Base-by-base conservation (phyloP, 2,113 vertebrate species). In the human (Homo sapiens) region DNA sequence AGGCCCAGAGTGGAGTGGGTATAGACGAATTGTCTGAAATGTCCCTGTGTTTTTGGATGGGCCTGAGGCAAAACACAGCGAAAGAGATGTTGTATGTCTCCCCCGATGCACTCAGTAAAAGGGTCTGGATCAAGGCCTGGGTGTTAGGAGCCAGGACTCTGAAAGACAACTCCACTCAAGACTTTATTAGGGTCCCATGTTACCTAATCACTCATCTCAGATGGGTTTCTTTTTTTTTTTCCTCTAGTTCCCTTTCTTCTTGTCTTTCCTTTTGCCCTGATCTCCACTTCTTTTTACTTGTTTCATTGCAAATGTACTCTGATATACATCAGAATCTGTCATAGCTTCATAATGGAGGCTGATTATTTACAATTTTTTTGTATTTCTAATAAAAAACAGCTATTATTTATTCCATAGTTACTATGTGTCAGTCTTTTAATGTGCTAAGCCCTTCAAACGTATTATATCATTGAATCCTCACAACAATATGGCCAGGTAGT, bases 61-160 rank as follows among this genome's bases (percentile, higher is more conserved):
- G 18, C 11, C 10, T 1, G 9, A 61, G 72, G 55, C 9, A 43
- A 73, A 85, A 45, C 1, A 1, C 10, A 40, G 23, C 52, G 35
- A 52, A 22, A n/a, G 40, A n/a, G 20, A n/a, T 50, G 40, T 6
- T 85, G 38, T 27, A 18, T 2, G 22, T 32, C 43, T 78, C 38
- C 25, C 22, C 66, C 0, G 11, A 55, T 32, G 27, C 0, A 0
- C 32, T 70, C 11, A 22, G 75, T 18, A 38, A 61, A 86, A 50
- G 35, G 25, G 4, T 40, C n/a, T 48, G 59, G 22, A 50, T 70
- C 18, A 72, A 57, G 30, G 45, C 27, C 27, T 10, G 30, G 64
- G 23, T 2, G 0, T 12, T 4, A 4, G 35, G 55, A 81, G 52
- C 32, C 11, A 17, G 23, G 38, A 13, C 27, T 6, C 12, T 0